phyloP scores from a whole-genome alignment of 2,797 vertebrate genomes.

The Eupleurogrammus muticus region DNA sequence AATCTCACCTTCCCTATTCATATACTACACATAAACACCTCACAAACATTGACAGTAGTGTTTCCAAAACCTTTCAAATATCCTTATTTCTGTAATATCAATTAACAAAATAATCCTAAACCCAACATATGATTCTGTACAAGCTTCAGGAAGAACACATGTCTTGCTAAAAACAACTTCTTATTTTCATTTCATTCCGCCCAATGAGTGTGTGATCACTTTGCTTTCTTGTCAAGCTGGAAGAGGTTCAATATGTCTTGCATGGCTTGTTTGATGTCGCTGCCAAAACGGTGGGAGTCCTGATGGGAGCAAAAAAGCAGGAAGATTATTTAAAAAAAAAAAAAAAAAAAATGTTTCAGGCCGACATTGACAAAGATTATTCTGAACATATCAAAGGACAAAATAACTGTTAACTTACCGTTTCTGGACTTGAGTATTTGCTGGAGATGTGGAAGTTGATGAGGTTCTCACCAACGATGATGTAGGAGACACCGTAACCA shows the following conservation, averaged over 20 bases:
- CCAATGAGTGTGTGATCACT: constrained; percentile 63
- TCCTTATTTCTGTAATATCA: constrained; percentile 55
- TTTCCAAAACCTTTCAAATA: constrained; percentile 45
- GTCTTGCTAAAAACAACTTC: constrained; percentile 47
- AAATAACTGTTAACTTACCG: constrained; percentile 80
- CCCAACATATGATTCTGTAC: constrained; percentile 76
- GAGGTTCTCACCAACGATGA: constrained; percentile 90
- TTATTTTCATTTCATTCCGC: constrained; percentile 24
- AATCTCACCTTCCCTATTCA: constrained; percentile 40
- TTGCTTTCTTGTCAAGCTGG: constrained; percentile 76
- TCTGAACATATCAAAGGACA: background rate
- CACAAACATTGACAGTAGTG: constrained; percentile 46
- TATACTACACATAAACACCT: constrained; percentile 47
- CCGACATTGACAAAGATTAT: background rate
- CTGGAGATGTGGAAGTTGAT: constrained; percentile 97
- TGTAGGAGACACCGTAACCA: constrained; percentile 97
- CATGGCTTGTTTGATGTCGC: constrained; percentile 89
- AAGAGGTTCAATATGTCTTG: constrained; percentile 89
- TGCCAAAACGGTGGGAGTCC: constrained; percentile 96
- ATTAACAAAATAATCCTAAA: constrained; percentile 74
- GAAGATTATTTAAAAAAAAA: background rate
- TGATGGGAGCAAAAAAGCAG: constrained; percentile 54
- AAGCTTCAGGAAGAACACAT: constrained; percentile 62
- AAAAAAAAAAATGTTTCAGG: background rate
- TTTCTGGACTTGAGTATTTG: constrained; percentile 93